Evolutionary conservation across 2,113 vertebrate genomes (phyloP), one percentile per base, ranked within the genome.

Genomic region (Oxyruncus cristatus): DNA sequence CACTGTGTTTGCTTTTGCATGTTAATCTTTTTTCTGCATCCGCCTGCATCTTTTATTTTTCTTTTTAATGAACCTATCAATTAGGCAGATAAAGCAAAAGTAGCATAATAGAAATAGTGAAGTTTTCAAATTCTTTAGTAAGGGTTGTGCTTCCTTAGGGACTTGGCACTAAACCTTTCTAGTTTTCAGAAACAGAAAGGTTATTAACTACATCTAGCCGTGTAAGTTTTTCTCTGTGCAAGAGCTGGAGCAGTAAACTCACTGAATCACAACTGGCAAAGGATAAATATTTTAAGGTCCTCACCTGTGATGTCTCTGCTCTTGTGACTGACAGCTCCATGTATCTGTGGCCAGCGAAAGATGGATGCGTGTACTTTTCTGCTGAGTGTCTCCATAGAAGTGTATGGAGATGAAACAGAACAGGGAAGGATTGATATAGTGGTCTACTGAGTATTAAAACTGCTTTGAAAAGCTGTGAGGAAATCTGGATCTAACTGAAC

Each of bases 41-140:
- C 26, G 65, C 33, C 59, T 73, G 37, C 33, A 83, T 59, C 58
- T 93, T 89, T 88, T 92, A 17, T 91, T 92, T 89, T 52, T 21
- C 8, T 70, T 92, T 88, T 47, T 92, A 97, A 96, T 74, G 62
- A 96, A 89, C 35, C 30, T 67, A 76, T 76, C 85, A 95, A 96
- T 95, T 94, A 96, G 59, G 50, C 50, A 88, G 85, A 89, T 85
- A 55, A 95, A 85, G 30, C 33, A 95, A 96, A 96, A 93, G n/a
- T 33, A 84, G 26, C 50, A 49, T 70, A 70, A 85, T 41, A 87
- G 70, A 92, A 94, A 82, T n/a, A 85, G 28, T 5, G 1, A 73
- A 39, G 23, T 76, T 92, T 93, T 92, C 30, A 70, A 62, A 95
- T 77, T 89, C 87, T 89, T 89, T 50, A 67, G n/a, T 41, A 79